A percentile compares a stretch with the other conserved stretches of the same genome.
These are phyloP conservation scores for Apodemus agrarius DNA, from an alignment of 2,797 vertebrate genomes.

Conservation along the genomic window DNA sequence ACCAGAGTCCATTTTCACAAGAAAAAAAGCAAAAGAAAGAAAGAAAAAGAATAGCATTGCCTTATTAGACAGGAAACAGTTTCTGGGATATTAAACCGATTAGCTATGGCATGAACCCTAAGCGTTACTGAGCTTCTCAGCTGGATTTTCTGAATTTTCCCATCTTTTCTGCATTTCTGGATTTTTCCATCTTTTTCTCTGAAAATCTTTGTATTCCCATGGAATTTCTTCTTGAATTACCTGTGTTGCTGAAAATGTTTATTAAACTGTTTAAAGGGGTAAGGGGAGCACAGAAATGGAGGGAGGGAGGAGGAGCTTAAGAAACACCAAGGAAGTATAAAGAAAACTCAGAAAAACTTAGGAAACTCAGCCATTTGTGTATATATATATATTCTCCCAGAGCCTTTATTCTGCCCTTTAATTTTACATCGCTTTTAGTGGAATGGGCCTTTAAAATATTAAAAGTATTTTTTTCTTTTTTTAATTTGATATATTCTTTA, in stretches of 20 bases:
- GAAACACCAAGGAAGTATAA: not conserved
- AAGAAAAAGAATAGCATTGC: not conserved
- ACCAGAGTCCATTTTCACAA: conserved; percentile 1
- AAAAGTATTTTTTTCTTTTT: no score
- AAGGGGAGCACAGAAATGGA: not conserved
- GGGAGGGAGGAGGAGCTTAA: not conserved
- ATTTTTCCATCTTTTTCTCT: conserved; percentile 27
- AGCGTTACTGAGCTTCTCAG: not conserved
- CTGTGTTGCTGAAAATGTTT: not conserved
- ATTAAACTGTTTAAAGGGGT: not conserved
- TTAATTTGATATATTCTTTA: no score
- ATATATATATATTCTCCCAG: no score
- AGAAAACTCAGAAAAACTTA: not conserved
- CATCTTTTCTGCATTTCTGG: conserved; percentile 31
- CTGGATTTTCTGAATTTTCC: conserved; percentile 14
- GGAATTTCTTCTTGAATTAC: conserved; percentile 58
- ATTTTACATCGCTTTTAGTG: no score
- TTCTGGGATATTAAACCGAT: not conserved
- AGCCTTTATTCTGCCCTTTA: no score
- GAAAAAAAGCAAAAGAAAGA: no score
- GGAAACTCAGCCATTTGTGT: not conserved
- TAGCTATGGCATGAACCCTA: not conserved
- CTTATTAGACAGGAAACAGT: not conserved
- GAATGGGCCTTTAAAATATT: no score
- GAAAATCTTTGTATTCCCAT: not conserved